These are phyloP conservation scores for Lordiphosa collinella DNA, from an alignment of 1,140 invertebrate genomes.

Conservation along the genomic window DNA sequence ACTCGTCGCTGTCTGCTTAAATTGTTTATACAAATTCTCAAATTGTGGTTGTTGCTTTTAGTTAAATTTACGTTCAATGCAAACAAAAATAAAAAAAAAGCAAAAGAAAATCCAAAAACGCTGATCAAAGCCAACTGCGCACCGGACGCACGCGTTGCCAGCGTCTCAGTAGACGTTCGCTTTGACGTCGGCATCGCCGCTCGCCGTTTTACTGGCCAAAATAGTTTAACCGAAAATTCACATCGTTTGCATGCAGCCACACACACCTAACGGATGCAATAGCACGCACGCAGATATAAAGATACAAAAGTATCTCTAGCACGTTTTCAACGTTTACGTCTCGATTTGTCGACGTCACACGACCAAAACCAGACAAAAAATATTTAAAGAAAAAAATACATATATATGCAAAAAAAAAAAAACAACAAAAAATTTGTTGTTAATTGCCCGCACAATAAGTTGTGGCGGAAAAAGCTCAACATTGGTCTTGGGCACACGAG, in stretches of 20 bases:
- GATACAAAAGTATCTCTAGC: constrained; percentile 50
- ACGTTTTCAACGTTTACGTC: constrained; percentile 54
- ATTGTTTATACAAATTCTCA: constrained; percentile 64
- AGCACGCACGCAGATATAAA: constrained; percentile 42
- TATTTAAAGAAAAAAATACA: constrained; percentile 27
- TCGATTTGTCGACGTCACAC: constrained; percentile 57
- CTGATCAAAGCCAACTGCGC: constrained; percentile 69
- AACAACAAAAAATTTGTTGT: constrained; percentile 36
- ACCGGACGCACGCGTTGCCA: constrained; percentile 63
- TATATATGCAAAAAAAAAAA: constrained; percentile 4
- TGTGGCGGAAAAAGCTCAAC: constrained; percentile 25
- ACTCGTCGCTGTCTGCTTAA: constrained; percentile 19
- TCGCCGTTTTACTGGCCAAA: constrained; percentile 19
- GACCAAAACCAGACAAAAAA: constrained; percentile 60
- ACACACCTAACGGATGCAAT: constrained; percentile 75
- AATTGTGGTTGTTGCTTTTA: constrained; percentile 21
- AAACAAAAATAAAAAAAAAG: constrained; percentile 59
- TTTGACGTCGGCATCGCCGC: constrained; percentile 7
- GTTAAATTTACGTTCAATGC: constrained; percentile 30
- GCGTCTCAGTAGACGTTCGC: constrained; percentile 13
- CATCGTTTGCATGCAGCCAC: constrained; percentile 70
- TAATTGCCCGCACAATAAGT: constrained; percentile 58
- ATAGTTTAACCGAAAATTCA: constrained; percentile 58
- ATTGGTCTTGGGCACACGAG: too few species aligned
- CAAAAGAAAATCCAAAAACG: constrained; percentile 8